A percentile compares a stretch with the other conserved stretches of the same genome.
These are phyloP conservation scores for Stegodyphus dumicola DNA, from an alignment of 1,140 invertebrate species.

Conservation along the genomic window DNA sequence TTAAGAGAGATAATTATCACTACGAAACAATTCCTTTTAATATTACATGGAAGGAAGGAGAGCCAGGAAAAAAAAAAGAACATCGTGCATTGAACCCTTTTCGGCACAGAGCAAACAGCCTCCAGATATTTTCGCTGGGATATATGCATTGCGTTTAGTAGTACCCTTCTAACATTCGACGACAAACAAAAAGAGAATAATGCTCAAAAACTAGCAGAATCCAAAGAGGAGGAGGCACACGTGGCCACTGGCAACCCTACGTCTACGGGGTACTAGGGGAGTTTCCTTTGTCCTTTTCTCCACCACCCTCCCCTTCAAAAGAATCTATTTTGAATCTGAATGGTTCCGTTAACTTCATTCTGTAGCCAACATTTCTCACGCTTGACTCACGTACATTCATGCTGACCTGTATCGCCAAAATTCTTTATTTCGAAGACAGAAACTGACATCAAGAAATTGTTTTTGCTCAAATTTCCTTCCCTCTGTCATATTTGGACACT, in stretches of 20 bases:
- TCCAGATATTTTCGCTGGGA: no score
- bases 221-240: constrained; percentile 1
- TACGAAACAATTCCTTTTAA: no score
- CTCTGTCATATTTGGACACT: no score
- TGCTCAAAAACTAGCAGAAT: neutral
- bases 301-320: constrained; percentile 38
- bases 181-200: neutral
- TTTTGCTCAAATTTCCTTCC: no score
- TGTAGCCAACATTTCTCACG: constrained; percentile 42
- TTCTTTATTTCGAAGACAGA: neutral
- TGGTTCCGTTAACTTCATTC: constrained; percentile 33
- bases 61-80: no score
- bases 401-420: constrained; percentile 37
- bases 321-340: constrained; percentile 19
- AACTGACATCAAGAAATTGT: no score
- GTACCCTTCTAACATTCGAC: no score
- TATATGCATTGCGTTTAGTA: no score
- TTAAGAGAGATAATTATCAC: no score
- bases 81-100: no score
- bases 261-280: neutral
- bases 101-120: no score
- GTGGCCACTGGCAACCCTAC: neutral
- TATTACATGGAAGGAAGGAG: no score
- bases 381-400: constrained; percentile 22
- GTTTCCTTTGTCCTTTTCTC: constrained; percentile 10